Base-by-base conservation (phyloP, 2,113 vertebrate genomes). In the Hyperopisus bebe region DNA sequence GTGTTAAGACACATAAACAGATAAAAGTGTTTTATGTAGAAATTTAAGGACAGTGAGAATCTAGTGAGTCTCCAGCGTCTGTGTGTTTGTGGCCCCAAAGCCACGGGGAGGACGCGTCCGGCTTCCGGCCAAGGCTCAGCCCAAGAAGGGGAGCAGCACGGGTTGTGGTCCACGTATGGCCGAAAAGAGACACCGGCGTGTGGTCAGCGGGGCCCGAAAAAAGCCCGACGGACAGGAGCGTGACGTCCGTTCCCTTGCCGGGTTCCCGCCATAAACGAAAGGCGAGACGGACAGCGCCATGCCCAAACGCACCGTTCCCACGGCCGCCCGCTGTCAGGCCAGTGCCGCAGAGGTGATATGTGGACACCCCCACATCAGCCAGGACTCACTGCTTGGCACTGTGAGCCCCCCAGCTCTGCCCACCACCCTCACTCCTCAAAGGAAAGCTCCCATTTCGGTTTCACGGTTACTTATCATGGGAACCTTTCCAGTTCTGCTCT, bases 361-460 rank as follows among this genome's bases (percentile, higher is more conserved):
- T 80, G 35, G 74, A 80, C 74, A 39, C 74, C 17, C n/a, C 31
- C 27, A 62, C 27, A 24, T n/a, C 10, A 51, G 50, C 39, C n/a
- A 90, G 88, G 55, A 62, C 55, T 62, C 7, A 62, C 24, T 77
- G 91, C 89, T 90, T 92, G 90, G 90, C 90, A 92, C 86, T 86
- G 62, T 90, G 88, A 89, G 90, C 19, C 83, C 83, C 50, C 17
- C 15, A 7, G 21, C 82, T 10, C 82, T 17, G 70, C 70, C 44
- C 44, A 48, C n/a, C 10, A 5, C 46, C 92, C 92, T 90, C 91
- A 91, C 89, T 91, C 89, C 89, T 90, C 90, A 90, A 91, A 94
- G 92, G 93, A 92, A 94, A 92, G 91, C 92, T 94, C 91, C 90
- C 90, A 91, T 93, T 93, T 92, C 90, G 93, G 93, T 94, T 95